Base-by-base conservation (phyloP, 1,140 invertebrate genomes). In the Diprion similis region DNA sequence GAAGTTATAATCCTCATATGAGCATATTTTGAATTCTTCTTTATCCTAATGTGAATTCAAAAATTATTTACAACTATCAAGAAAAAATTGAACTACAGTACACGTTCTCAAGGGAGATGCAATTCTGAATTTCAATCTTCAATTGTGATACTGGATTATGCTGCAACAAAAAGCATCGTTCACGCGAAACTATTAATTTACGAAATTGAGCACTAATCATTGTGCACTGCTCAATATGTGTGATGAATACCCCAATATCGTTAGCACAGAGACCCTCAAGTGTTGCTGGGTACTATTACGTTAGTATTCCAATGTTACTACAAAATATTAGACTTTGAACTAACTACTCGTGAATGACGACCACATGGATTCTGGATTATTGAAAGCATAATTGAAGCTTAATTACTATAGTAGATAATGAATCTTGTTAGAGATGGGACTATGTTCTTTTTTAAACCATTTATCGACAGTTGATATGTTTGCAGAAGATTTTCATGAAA, bases 231-330 rank as follows among this genome's bases (percentile, higher is more conserved):
- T 68, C 18, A 68, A 59, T 59, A 59, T 59, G 51, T 59, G 18
- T 19, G 69, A 71, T 46, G 47, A 75, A 69, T 84, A 77, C 17
- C 78, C 78, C 13, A 79, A 78, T 68, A 80, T 82, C 75, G 79
- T 82, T 68, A 75, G 78, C 69, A 82, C 80, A 68, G 83, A 84
- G 66, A 83, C 78, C 68, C 72, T 83, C 59, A 82, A 82, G 46
- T 76, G 81, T 75, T 84, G 81, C 78, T 84, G 82, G 81, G 70
- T 84, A 68, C 69, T 84, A 72, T 73, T 84, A 74, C 81, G 83
- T 84, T 78, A 84, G 83, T 84, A 82, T 76, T 72, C 8, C 64
- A 59, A 59, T 15, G 11, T 13, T 59, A 15, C 9, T 59, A 13
- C 7, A 8, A 59, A 37, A 59, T 65, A 18, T 46, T 24, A 59